A percentile compares a stretch with the other conserved stretches of the same genome.
Evolutionary conservation across 2,113 vertebrate genomes (phyloP).

Genomic region (Laterallus jamaicensis): DNA sequence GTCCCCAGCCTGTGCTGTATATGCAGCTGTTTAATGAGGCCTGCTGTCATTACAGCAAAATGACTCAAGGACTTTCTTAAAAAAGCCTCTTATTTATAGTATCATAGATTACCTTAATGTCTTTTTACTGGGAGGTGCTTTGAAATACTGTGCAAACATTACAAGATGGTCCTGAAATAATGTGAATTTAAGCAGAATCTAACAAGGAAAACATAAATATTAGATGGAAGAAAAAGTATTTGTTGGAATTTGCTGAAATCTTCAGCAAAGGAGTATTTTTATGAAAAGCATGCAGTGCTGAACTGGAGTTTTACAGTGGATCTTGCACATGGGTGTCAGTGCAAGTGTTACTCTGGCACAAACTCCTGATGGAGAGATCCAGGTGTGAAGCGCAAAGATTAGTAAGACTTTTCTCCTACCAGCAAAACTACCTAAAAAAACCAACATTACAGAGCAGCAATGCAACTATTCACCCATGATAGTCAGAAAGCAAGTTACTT

Average conservation of each 20-base stretch:
- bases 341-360: neutral
- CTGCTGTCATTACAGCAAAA: conserved; percentile 53
- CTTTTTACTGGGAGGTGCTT: conserved; percentile 27
- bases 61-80: conserved; percentile 39
- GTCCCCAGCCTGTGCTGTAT: neutral
- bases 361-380: neutral
- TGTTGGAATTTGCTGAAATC: neutral
- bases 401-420: neutral
- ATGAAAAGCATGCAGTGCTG: neutral
- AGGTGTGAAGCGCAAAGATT: neutral
- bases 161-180: neutral
- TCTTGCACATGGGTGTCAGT: neutral
- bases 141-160: conserved; percentile 29
- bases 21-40: conserved; percentile 61
- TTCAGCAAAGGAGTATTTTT: neutral
- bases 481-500: neutral
- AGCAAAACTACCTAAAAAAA: neutral
- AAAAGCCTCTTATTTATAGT: conserved; percentile 53
- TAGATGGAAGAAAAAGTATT: neutral
- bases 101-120: conserved; percentile 34
- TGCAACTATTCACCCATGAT: neutral
- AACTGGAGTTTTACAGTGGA: neutral
- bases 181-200: neutral
- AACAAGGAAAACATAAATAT: neutral
- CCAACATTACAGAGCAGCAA: neutral